phyloP scores from a whole-genome alignment of 2,888 invertebrate species.

The Hybos culiciformis region DNA sequence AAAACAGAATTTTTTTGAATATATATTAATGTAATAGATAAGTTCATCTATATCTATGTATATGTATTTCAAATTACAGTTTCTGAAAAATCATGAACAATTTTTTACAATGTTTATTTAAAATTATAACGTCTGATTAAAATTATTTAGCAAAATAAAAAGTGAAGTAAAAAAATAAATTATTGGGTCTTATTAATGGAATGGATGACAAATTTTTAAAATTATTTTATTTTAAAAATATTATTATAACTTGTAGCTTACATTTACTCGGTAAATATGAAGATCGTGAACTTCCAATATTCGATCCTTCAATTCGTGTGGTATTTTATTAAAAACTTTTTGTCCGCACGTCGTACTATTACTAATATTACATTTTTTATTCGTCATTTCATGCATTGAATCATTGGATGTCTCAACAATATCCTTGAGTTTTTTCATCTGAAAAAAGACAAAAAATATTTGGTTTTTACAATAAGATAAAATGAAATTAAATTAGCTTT shows the following conservation, averaged over 20 bases:
- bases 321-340: slow-evolving; percentile 15
- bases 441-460: slow-evolving; percentile 20
- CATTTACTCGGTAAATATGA: slow-evolving; percentile 26
- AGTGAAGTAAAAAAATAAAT: too few relatives aligned
- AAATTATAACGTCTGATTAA: too few relatives aligned
- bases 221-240: too few relatives aligned
- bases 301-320: slow-evolving; percentile 22
- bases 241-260: slow-evolving; percentile 12
- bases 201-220: too few relatives aligned
- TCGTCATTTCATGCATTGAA: slow-evolving; percentile 9
- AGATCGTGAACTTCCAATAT: slow-evolving; percentile 20
- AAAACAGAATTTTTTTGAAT: too few relatives aligned
- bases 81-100: too few relatives aligned
- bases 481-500: background rate
- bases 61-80: too few relatives aligned
- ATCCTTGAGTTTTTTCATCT: slow-evolving; percentile 43
- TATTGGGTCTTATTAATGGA: too few relatives aligned
- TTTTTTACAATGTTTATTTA: too few relatives aligned
- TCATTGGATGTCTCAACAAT: slow-evolving; percentile 30
- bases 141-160: too few relatives aligned
- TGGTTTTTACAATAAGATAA: background rate
- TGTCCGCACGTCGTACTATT: slow-evolving; percentile 22
- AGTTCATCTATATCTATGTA: too few relatives aligned
- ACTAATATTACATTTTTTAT: slow-evolving; percentile 14
- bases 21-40: too few relatives aligned